Evolutionary conservation across 1,140 invertebrate species (phyloP), one percentile per base, ranked within the genome.

Genomic region (Caenorhabditis inopinata): DNA sequence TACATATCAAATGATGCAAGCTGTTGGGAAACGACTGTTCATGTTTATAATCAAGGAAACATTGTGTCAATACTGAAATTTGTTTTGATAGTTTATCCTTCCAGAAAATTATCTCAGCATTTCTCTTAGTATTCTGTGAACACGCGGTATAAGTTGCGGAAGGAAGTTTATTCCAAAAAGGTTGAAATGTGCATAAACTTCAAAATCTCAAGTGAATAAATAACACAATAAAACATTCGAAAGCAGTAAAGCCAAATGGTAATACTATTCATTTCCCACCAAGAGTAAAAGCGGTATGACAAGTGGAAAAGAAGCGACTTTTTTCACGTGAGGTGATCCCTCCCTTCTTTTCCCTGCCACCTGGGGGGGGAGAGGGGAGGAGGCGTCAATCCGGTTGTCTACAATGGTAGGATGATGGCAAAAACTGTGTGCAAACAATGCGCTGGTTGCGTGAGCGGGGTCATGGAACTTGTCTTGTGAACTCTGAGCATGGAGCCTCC

Each of bases 301-400:
- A 68, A 68, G 32, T 68, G 32, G 32, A 68, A 68, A 68, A 68
- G 58, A 68, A 68, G 58, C 58, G 58, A 68, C 58, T 68, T 68
- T 68, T 68, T 68, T 68, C 58, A 68, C 58, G 58, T 68, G 58
- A 68, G 58, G 58, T 68, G 58, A 68, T 68, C 58, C 58, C 58
- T 68, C 58, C 58, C 58, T 68, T 58, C 21, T 29, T 32, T 29
- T n/a, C 53, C 14, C 53, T 18, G 21, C 27, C 23, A 29, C n/a
- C 7, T 7, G 9, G 2, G 32, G 32, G 27, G 51, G 14, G 51
- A n/a, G n/a, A n/a, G n/a, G n/a, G n/a, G n/a, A n/a, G n/a, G n/a
- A n/a, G 51, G 58, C 58, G 58, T 68, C 58, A 68, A 68, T 68
- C 58, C 58, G 58, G 58, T 68, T 68, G 58, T 68, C 58, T 68